Base-by-base conservation (phyloP, 2,797 vertebrate species). In the Characodon lateralis region DNA sequence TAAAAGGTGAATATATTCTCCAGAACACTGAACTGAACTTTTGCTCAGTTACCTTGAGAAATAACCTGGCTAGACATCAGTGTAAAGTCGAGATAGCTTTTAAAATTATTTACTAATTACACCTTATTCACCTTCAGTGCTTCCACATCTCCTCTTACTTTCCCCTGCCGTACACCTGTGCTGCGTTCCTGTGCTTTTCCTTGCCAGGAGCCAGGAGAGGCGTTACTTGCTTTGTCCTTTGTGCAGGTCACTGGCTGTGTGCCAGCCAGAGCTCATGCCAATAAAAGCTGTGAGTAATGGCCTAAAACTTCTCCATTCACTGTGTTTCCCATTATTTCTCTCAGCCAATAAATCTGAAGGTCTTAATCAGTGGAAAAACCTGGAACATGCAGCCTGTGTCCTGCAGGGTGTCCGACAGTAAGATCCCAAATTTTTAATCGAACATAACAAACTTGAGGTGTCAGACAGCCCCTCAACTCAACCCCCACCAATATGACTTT, bases 241-340 rank as follows among this genome's bases (percentile, higher is more conserved):
- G 91, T 89, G 90, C 92, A 91, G 92, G 92, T 94, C 92, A 90
- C 87, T 92, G 92, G 93, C 89, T 81, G 56, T 16, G 61, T 46
- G 90, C 93, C 92, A 94, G 89, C 83, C 89, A 87, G 78, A 86
- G 86, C 90, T 90, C 82, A 85, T 92, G 92, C 91, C 93, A 94
- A 94, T 93, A 93, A 93, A 92, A 92, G 82, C 90, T 83, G 84
- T 93, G 93, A 94, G 91, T 94, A 92, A 94, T 93, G 90, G 89
- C 83, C 89, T 90, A 86, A 93, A 94, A 93, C 91, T 86, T 93
- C 90, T 88, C 92, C 93, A 91, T 94, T 93, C 87, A 68, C 90
- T 88, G 87, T 91, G 91, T 90, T 93, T 91, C 91, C 90, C 89
- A 93, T 94, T 93, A 92, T 93, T 94, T 93, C 84, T 88, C 89